A percentile compares a stretch with the other conserved stretches of the same genome.
Conservation (phyloP, 2,113 vertebrate species). For the Argyrosomus japonicus region DNA sequence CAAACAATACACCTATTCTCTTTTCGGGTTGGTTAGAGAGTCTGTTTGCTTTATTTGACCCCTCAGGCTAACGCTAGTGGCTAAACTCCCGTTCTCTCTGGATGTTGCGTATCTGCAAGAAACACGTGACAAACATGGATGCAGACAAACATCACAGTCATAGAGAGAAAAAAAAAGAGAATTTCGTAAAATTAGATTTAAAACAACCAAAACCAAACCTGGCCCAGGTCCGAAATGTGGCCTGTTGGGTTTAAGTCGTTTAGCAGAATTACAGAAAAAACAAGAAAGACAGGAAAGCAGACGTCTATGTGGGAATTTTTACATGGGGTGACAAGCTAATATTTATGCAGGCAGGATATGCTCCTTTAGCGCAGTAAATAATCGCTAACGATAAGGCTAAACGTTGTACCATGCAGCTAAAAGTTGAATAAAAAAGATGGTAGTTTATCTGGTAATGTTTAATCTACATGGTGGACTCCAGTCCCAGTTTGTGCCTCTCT, state of each 20-base stretch:
- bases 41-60: neutral
- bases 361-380: neutral
- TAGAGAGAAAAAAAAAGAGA: neutral
- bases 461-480: neutral
- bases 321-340: neutral
- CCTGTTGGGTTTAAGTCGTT: neutral
- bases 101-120: neutral
- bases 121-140: neutral
- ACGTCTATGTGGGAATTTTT: neutral
- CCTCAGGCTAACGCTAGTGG: neutral
- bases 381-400: neutral
- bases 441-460: neutral
- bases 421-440: neutral
- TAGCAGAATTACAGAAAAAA: neutral
- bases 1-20: neutral
- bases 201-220: neutral
- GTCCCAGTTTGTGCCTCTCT: neutral
- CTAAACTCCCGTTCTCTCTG: neutral
- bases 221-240: neutral
- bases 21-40: neutral
- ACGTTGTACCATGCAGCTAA: slow-evolving; percentile 2
- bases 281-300: neutral
- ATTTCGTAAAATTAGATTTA: neutral
- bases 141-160: neutral
- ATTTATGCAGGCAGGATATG: neutral